A percentile compares a stretch with the other conserved stretches of the same genome.
These are phyloP conservation scores for Myotis myotis DNA, from an alignment of 2,797 vertebrate genomes.

Conservation along the genomic window DNA sequence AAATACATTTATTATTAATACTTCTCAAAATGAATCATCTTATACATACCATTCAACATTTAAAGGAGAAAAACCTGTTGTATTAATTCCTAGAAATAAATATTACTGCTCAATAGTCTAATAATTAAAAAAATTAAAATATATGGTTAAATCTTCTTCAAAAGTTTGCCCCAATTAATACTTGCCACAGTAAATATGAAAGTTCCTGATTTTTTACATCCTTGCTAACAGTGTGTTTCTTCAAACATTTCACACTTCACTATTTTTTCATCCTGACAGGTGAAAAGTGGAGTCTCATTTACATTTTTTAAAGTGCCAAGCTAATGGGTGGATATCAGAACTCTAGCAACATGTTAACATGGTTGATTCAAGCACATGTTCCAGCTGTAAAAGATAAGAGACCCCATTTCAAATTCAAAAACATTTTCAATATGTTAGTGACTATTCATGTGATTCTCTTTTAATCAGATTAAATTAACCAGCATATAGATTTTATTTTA, in stretches of 20 bases:
- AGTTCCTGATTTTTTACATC: neutral
- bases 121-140: neutral
- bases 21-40: neutral
- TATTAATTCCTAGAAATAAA: neutral
- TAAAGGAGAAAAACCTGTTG: neutral
- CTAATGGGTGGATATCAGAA: neutral
- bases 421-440: neutral
- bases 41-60: neutral
- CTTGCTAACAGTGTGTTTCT: neutral
- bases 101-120: neutral
- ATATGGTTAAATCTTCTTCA: neutral
- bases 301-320: neutral
- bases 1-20: neutral
- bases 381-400: neutral
- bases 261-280: neutral
- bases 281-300: neutral
- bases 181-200: neutral
- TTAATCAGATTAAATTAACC: constrained; percentile 66
- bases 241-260: neutral
- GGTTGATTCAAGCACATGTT: neutral
- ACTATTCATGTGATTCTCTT: constrained; percentile 12
- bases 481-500: constrained; percentile 69
- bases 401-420: constrained; percentile 31
- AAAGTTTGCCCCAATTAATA: neutral
- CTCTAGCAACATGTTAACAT: constrained; percentile 29